Evolutionary conservation across 2,888 invertebrate species (phyloP).

Genomic region (Nudaria mundana): DNA sequence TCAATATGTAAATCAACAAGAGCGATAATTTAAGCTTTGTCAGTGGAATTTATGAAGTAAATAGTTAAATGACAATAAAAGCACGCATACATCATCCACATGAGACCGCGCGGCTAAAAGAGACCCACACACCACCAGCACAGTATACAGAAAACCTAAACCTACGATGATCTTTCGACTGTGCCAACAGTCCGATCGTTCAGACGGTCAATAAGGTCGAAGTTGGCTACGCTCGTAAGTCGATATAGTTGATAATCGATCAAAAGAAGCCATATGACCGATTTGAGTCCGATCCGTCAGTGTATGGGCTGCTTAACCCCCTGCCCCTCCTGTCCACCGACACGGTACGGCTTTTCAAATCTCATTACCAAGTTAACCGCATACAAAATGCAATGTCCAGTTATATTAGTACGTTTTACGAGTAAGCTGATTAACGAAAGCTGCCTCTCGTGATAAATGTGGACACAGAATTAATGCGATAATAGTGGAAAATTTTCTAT

Average conservation of each 20-base stretch:
- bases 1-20: conserved; percentile 19
- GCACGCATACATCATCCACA: conserved; percentile 64
- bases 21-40: conserved; percentile 41
- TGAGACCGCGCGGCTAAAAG: conserved; percentile 61
- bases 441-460: conserved; percentile 2
- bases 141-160: too few relatives aligned
- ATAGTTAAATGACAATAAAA: conserved; percentile 61
- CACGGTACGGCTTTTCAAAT: conserved; percentile 51
- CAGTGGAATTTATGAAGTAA: conserved; percentile 50
- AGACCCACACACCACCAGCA: not conserved
- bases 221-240: too few relatives aligned
- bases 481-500: too few relatives aligned
- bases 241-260: too few relatives aligned
- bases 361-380: conserved; percentile 50
- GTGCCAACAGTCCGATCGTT: too few relatives aligned
- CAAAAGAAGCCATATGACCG: too few relatives aligned
- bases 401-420: conserved; percentile 18
- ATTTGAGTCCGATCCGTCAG: too few relatives aligned
- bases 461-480: not conserved
- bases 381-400: conserved; percentile 33
- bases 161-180: too few relatives aligned
- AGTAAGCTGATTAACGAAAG: conserved; percentile 15
- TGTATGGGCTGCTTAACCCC: too few relatives aligned
- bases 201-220: too few relatives aligned
- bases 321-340: conserved; percentile 36